Evolutionary conservation across 2,888 invertebrate genomes (phyloP), one percentile per base, ranked within the genome.

Genomic region (Eupithecia subfuscata): DNA sequence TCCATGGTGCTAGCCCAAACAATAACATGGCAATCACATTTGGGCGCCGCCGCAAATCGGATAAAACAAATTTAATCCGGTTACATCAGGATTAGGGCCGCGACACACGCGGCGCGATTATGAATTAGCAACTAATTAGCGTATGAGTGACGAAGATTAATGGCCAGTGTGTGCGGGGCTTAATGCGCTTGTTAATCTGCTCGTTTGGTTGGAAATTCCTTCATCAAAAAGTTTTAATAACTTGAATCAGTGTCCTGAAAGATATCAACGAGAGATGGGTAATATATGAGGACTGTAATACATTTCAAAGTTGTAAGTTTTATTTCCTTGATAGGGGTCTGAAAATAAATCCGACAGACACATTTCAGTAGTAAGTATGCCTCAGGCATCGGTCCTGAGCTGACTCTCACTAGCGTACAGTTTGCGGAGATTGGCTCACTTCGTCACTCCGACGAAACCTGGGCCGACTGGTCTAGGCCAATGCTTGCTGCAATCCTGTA

Each of bases 121-220:
- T 85, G 85, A 86, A 87, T 86, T 84, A 84, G 82, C 82, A 79
- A 85, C 86, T 87, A 87, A 87, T 87, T 87, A 87, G 84, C 80
- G 81, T 78, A 74, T 82, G 82, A 75, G 79, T 85, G 87, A 87
- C 87, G 83, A 85, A 85, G 87, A 87, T 87, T 85, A 85, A 87
- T 87, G 85, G 78, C 79, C 81, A 75, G 73, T 82, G 81, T 84
- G 80, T 75, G 80, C 71, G 81, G 70, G 74, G 80, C 78, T 79
- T 86, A 85, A 86, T 86, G 82, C 79, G 83, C 82, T 82, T 80
- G 75, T 75, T 74, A 78, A 76, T 81, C 74, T 75, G 69, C n/a
- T 37, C 12, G 69, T 73, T 75, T 71, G 73, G 73, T 68, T 69
- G 22, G 52, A 64, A 68, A 73, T 73, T 67, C 43, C 48, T 63